Evolutionary conservation across 2,888 invertebrate genomes (phyloP).

Genomic region (Euzetes globulus): DNA sequence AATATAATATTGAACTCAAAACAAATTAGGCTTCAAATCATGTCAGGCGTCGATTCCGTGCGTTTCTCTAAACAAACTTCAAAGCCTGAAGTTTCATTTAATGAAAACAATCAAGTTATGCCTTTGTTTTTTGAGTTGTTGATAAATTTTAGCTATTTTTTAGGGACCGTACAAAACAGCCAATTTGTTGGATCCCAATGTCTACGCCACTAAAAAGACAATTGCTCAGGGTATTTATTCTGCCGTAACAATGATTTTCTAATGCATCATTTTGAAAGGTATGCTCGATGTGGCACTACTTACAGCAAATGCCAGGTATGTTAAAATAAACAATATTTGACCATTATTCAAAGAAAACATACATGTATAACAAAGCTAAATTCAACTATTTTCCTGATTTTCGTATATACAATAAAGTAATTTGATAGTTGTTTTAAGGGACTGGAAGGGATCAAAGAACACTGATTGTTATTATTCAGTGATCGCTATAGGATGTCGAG

Average conservation of each 20-base stretch:
- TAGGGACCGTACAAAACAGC: slow-evolving; percentile 26
- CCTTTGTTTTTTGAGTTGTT: neutral
- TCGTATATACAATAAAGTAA: too few species aligned
- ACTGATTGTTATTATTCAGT: too few species aligned
- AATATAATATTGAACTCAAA: neutral
- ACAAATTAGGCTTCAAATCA: neutral
- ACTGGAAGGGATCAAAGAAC: too few species aligned
- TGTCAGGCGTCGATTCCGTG: neutral
- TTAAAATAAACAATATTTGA: too few species aligned
- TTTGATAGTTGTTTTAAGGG: too few species aligned
- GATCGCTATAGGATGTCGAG: too few species aligned
- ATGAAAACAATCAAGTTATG: slow-evolving; percentile 1
- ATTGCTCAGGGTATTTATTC: slow-evolving; percentile 37
- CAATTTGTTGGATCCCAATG: slow-evolving; percentile 34
- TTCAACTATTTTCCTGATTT: too few species aligned
- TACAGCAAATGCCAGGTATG: slow-evolving; percentile 40
- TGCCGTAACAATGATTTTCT: neutral
- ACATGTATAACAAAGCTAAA: too few species aligned
- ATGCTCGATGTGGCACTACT: slow-evolving; percentile 39
- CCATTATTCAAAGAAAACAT: too few species aligned
- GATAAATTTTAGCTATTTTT: neutral
- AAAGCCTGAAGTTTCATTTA: neutral
- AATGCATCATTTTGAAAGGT: neutral
- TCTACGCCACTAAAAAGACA: slow-evolving; percentile 40
- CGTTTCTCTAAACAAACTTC: neutral